Percentiles rank a stretch among this genome's conserved stretches.
These are phyloP conservation scores for Dinoponera quadriceps DNA, from an alignment of 1,140 invertebrate genomes.

Conservation along the genomic window DNA sequence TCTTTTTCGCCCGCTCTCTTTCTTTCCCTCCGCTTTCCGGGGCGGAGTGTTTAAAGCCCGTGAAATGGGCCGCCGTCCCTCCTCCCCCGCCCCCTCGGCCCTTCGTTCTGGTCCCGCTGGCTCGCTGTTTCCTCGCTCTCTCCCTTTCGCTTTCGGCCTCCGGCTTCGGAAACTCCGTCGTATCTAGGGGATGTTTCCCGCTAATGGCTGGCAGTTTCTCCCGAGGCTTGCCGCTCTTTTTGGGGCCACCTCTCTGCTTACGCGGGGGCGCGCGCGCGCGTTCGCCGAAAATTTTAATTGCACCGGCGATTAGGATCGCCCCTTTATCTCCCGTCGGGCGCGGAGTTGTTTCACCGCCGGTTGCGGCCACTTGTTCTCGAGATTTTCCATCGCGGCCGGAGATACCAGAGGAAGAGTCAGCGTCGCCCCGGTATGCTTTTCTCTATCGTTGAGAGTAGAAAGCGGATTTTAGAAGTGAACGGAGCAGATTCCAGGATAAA, in stretches of 20 bases:
- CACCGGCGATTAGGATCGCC: neutral
- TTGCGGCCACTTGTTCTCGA: neutral
- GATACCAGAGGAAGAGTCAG: slow-evolving; percentile 8
- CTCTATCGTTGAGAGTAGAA: too few relatives aligned
- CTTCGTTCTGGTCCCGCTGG: neutral
- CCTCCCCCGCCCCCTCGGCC: neutral
- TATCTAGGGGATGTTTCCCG: slow-evolving; percentile 23
- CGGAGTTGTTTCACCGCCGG: neutral
- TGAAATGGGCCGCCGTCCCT: slow-evolving; percentile 60
- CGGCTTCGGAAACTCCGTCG: slow-evolving; percentile 11
- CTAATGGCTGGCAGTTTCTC: slow-evolving; percentile 45
- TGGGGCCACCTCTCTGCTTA: neutral
- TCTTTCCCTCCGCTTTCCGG: slow-evolving; percentile 37
- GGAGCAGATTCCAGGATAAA: too few relatives aligned
- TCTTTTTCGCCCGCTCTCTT: neutral
- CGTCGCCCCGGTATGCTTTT: too few relatives aligned
- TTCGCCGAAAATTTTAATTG: slow-evolving; percentile 53
- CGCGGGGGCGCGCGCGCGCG: neutral
- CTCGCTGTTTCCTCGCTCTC: slow-evolving; percentile 28
- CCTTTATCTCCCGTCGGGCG: slow-evolving; percentile 7
- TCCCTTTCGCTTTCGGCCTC: slow-evolving; percentile 31
- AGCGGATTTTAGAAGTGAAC: too few relatives aligned
- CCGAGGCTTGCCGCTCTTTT: slow-evolving; percentile 18
- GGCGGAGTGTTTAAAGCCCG: slow-evolving; percentile 65
- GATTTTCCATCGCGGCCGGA: neutral